Conservation (phyloP, 2,113 vertebrate species). For the Xenus cinereus region DNA sequence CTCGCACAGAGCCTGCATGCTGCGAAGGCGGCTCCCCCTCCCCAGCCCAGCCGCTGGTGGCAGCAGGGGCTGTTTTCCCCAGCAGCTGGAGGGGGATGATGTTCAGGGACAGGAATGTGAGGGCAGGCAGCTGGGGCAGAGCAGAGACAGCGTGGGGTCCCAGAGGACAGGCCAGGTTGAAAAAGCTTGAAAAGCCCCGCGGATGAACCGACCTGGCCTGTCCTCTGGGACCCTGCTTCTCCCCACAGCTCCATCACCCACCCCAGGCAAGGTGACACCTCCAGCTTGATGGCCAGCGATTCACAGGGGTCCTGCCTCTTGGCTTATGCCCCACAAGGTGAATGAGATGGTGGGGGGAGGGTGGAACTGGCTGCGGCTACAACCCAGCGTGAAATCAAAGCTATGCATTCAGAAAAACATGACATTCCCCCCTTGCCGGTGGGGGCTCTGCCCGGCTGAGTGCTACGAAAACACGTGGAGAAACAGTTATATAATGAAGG, state of each 20-base stretch:
- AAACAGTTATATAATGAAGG: constrained; percentile 51
- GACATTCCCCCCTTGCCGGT: neutral
- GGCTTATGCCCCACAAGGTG: neutral
- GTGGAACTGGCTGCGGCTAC: accelerated
- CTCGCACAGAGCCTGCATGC: neutral
- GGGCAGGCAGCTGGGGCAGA: constrained; percentile 24
- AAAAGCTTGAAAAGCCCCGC: neutral
- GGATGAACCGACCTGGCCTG: neutral
- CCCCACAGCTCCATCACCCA: neutral
- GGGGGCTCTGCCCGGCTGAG: neutral
- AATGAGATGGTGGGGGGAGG: neutral
- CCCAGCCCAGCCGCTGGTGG: neutral
- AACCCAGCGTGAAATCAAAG: neutral
- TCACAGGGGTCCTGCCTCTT: neutral
- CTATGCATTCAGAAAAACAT: neutral
- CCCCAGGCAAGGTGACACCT: neutral
- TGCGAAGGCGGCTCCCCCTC: neutral
- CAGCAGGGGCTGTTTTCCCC: constrained; percentile 46
- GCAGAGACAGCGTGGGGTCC: constrained; percentile 30
- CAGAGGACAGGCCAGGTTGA: neutral
- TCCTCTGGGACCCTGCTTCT: neutral
- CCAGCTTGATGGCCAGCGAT: neutral
- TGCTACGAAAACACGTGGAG: neutral
- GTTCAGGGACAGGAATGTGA: neutral
- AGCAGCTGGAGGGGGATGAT: constrained; percentile 42